These are phyloP conservation scores for Chrysocyon brachyurus DNA, from an alignment of 2,797 vertebrate species.

Conservation along the genomic window DNA sequence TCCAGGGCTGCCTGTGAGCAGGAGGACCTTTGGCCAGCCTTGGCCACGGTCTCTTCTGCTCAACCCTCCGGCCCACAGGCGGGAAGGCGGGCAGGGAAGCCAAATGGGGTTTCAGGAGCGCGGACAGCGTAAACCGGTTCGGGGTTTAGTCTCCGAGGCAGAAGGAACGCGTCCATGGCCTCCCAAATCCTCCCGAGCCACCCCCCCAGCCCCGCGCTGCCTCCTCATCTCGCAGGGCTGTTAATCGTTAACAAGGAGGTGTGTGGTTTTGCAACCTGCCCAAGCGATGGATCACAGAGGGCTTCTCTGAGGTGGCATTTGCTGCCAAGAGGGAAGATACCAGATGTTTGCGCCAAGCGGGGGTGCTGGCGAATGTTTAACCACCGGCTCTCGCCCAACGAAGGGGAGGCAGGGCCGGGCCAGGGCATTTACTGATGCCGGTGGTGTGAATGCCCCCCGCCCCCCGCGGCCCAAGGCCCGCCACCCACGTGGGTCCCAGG, in stretches of 20 bases:
- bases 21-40: neutral
- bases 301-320: neutral
- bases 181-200: neutral
- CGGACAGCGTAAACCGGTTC: fast-evolving
- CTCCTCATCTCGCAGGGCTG: neutral
- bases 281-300: neutral
- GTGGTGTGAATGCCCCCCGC: neutral
- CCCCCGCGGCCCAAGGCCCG: too few relatives aligned
- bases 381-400: neutral
- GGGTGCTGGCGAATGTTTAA: neutral
- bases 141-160: neutral
- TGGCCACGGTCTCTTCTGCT: neutral
- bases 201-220: too few relatives aligned
- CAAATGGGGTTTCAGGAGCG: neutral
- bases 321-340: neutral
- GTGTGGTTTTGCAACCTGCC: neutral
- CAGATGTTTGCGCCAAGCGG: neutral
- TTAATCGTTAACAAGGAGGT: neutral
- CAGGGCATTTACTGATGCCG: neutral
- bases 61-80: neutral
- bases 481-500: fast-evolving
- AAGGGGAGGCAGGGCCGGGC: fast-evolving
- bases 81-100: neutral
- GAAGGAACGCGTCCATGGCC: neutral
- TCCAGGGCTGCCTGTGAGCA: neutral